Evolutionary conservation across 2,888 invertebrate genomes (phyloP), one percentile per base, ranked within the genome.

Genomic region (Heliconius charithonia): DNA sequence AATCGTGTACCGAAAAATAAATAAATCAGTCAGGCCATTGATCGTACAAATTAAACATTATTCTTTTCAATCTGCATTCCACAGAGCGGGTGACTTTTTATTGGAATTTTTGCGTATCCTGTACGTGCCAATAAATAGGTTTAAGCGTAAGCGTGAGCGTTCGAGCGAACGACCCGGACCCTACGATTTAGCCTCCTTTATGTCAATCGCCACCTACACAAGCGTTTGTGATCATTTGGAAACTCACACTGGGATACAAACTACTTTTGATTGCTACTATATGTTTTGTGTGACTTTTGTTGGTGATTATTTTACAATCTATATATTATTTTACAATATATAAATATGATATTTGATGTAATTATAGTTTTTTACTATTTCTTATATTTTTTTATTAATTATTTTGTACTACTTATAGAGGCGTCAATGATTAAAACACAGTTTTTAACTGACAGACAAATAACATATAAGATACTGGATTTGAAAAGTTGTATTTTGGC

Each of bases 91-190:
- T n/a, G 88, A 90, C 91, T 91, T 92, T 92, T 93, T 94, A 94
- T 94, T 94, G 94, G 94, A 94, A 93, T 94, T 94, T 93, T 93
- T 93, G 89, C 90, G 92, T 90, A 91, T 91, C 91, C 89, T 87
- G 89, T 92, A 92, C 94, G 94, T 94, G 94, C 93, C 94, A 93
- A 95, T 94, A 94, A 93, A 93, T 93, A 93, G 84, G 85, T 87
- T 87, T 90, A 89, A 91, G 87, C 90, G 90, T 85, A 63, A 63
- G 63, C 63, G 63, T 63, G 29, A 63, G 63, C 63, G 25, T 25
- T 63, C 27, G 63, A 59, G n/a, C 59, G 59, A 63, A 85, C 85
- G 89, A 87, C 88, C 89, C 89, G 86, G 91, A 89, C 92, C 91
- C 89, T 89, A 89, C 91, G 90, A 91, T 92, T 93, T 92, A 59